Evolutionary conservation across 2,888 invertebrate species (phyloP), one percentile per base, ranked within the genome.

Genomic region (Trilocha varians): DNA sequence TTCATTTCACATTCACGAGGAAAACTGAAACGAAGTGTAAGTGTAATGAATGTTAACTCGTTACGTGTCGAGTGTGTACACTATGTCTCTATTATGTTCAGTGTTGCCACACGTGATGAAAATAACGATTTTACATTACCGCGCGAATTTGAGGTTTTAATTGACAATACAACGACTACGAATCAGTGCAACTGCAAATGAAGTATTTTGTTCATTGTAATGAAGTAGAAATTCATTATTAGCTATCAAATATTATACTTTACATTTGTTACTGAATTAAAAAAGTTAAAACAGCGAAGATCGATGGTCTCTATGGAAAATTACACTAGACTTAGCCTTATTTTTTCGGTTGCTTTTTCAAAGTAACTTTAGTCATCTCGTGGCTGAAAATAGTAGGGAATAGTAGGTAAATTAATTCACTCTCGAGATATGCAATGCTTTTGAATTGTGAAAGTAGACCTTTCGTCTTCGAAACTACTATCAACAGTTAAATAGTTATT

Each of bases 81-180:
- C 52, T 41, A 13, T 15, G 47, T 44, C 40, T 48, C 47, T 50
- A 52, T 53, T 49, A 57, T 57, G 48, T 49, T 50, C 49, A 46
- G 32, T 37, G 36, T 13, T 35, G 25, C 34, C 16, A 52, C 53
- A 66, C 72, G 74, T 75, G 76, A 65, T 63, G 53, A 64, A 65
- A 70, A 74, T 74, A 67, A 59, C 64, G 70, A 72, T 69, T 70
- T 68, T 62, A 70, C 63, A 68, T 70, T 65, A 67, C 55, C 52
- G 47, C 56, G 51, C 48, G 63, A 51, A 58, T 49, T 46, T 55
- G 62, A 50, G 59, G 62, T 59, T 66, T 69, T 70, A 72, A 74
- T 76, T 75, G 72, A 65, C 69, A 63, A 62, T 65, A 61, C 58
- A 62, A 60, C 53, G 50, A 50, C 42, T 49, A 52, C 51, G 53